Conservation (phyloP, 1,140 invertebrate genomes). For the Macrostomum lignano region DNA sequence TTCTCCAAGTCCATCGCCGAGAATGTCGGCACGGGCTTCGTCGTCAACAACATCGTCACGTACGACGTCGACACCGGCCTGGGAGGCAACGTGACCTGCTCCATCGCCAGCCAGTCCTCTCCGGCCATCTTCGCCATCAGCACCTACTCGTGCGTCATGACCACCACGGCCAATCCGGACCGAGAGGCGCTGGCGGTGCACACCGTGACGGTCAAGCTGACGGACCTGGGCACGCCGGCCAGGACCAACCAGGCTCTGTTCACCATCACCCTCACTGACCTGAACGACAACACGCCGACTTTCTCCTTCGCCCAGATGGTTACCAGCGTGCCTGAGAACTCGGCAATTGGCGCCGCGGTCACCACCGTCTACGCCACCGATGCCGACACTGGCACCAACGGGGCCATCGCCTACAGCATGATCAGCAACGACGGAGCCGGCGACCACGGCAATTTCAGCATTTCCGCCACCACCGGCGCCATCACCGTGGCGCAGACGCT, state of each 20-base stretch:
- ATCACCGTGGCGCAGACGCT: conserved; percentile 44
- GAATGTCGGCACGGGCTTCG: conserved; percentile 53
- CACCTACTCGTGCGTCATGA: too few species aligned
- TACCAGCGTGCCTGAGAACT: conserved; percentile 32
- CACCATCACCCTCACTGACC: conserved; percentile 43
- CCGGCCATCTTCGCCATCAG: too few species aligned
- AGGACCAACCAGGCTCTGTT: conserved; percentile 44
- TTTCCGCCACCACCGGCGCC: conserved; percentile 45
- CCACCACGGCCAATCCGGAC: conserved; percentile 47
- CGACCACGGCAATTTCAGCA: conserved; percentile 45
- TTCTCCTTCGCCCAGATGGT: too few species aligned
- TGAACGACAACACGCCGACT: conserved; percentile 66
- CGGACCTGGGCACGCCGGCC: conserved; percentile 32
- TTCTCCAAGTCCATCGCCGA: conserved; percentile 47
- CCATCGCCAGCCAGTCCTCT: conserved; percentile 50
- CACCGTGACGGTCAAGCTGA: conserved; percentile 52
- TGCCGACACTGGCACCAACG: conserved; percentile 15
- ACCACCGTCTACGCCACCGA: too few species aligned
- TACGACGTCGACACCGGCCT: too few species aligned
- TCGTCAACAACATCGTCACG: too few species aligned
- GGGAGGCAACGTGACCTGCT: too few species aligned
- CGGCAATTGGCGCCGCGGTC: conserved; percentile 41
- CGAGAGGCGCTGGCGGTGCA: conserved; percentile 58
- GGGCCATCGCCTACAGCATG: too few species aligned
- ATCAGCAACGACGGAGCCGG: too few species aligned